These are phyloP conservation scores for Heliocidaris erythrogramma DNA, from an alignment of 35 echinoderm and acorn worm species.

Conservation along the genomic window DNA sequence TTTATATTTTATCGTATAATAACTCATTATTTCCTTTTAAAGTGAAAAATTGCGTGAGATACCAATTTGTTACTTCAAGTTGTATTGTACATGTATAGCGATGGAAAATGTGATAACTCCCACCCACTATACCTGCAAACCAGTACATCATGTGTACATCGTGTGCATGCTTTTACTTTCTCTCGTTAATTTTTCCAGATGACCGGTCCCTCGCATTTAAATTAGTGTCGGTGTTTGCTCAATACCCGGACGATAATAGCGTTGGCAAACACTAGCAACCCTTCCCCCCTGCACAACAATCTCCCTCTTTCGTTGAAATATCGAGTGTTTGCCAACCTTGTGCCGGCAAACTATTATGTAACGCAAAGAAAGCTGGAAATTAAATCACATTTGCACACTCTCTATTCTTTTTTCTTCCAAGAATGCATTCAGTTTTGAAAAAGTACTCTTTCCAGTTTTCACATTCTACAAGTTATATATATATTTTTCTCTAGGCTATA, in stretches of 20 bases:
- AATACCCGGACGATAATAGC: background rate
- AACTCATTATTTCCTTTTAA: no score
- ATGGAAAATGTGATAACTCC: background rate
- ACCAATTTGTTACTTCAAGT: no score
- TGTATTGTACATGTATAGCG: no score
- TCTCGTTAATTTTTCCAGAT: background rate
- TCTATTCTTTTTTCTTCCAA: background rate
- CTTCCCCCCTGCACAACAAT: background rate
- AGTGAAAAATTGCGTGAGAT: no score
- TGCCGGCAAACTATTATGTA: background rate
- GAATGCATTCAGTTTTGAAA: no score
- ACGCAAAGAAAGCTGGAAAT: background rate
- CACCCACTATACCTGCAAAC: background rate
- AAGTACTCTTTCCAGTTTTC: no score
- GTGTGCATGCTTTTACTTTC: background rate
- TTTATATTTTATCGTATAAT: no score
- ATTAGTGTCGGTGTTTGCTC: background rate
- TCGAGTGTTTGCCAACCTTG: conserved; percentile 15
- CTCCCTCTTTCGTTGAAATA: background rate
- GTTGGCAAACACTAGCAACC: background rate
- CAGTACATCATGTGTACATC: background rate
- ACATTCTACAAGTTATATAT: no score
- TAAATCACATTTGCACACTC: background rate
- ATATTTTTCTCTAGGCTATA: no score
- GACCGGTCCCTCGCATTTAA: background rate